Base-by-base conservation (phyloP, 2,888 invertebrate species). In the Xestia sexstrigata region DNA sequence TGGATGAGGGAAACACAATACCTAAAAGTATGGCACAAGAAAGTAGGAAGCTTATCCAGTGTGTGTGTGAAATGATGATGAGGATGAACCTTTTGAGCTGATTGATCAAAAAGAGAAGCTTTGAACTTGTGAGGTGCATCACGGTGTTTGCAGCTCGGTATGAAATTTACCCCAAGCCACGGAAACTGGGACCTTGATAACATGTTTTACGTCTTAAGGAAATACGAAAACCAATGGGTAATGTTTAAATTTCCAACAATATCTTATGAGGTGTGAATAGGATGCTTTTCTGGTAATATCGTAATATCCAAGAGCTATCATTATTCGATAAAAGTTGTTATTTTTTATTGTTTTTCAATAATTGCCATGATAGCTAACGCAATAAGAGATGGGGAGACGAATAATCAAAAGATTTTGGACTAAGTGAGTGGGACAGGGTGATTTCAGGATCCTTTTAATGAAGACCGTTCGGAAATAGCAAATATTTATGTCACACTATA, bases 321-420 rank as follows among this genome's bases (percentile, higher is more conserved):
- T 20, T 11, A 17, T 2, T 9, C 39, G 30, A 60, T 52, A 35
- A 17, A 20, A 17, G 42, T 30, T 52, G 63, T 75, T n/a, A 62
- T 35, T 63, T 74, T 74, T 74, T 15, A 63, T 23, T 30, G 1
- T 26, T 74, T 74, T 63, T 52, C 11, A 52, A 52, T 52, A 45
- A n/a, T 30, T 45, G 30, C n/a, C 20, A 75, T 74, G 42, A 42
- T 26, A 52, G n/a, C 20, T 63, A n/a, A 63, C 30, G 11, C 17
- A 62, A 23, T 60, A 39, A 11, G 52, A 0, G 15, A 42, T 17
- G 11, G n/a, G 17, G 20, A 5, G n/a, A 35, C 13, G 7, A 35
- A 17, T 71, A 71, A 35, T 66, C 17, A 47, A 35, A 35, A n/a
- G 45, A 35, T 26, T 39, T 20, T 9, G 20, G 20, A 35, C 20